Evolutionary conservation across 1,140 invertebrate genomes (phyloP), one percentile per base, ranked within the genome.

Genomic region (Chymomyza costata): DNA sequence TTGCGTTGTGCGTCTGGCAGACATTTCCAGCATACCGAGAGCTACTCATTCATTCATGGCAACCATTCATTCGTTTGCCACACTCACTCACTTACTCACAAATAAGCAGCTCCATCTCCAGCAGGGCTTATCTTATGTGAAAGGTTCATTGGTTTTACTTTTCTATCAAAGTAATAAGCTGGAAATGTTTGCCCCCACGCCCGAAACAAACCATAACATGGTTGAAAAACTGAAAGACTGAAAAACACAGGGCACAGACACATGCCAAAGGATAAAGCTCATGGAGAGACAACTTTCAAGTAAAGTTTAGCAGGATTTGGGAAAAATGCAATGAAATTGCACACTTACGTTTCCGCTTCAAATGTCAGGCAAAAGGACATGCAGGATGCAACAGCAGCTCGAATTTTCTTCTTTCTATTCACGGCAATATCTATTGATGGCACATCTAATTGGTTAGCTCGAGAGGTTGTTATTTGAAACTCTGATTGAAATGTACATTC

Each of bases 81-180:
- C 62, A 65, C 16, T 25, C 25, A 35, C 49, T 31, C 30, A 30
- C 35, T 5, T 25, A 25, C 8, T n/a, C 35, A 54, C 70, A 76
- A 65, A 66, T 71, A 56, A 47, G 67, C 71, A 63, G 62, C 40
- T 59, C 45, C 46, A 45, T 65, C 59, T 28, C 25, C 25, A 6
- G 25, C 25, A 6, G 25, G 5, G 25, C 73, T 80, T 80, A 80
- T 80, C 73, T 80, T 81, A 80, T 80, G 73, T 80, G 73, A 80
- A 80, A 80, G 73, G 73, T 80, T 80, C 73, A 80, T 80, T 80
- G 73, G 73, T 80, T 80, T 80, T 80, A 80, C 73, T 80, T 80
- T 80, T 80, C 73, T 80, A 80, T 80, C 73, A 73, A 80, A 73
- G 73, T 78, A 78, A 80, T 80, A 80, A 80, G 73, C 73, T 80